A percentile compares a stretch with the other conserved stretches of the same genome.
These are phyloP conservation scores for Coenonympha glycerion DNA, from an alignment of 2,888 invertebrate genomes.

Conservation along the genomic window DNA sequence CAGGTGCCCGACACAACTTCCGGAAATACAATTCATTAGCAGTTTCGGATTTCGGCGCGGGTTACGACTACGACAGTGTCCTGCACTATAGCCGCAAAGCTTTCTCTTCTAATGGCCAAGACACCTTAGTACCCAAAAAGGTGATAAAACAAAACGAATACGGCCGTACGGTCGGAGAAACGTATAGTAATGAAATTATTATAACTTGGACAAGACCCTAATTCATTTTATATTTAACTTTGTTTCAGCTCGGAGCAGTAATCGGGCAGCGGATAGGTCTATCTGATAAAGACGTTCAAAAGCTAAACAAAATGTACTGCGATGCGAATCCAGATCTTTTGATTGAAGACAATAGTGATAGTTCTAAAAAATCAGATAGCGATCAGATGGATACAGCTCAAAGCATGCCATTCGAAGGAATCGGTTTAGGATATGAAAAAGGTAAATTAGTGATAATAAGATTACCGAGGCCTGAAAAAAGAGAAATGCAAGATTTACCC, in stretches of 20 bases:
- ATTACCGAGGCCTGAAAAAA: constrained; percentile 53
- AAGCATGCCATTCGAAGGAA: constrained; percentile 65
- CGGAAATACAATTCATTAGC: constrained; percentile 79
- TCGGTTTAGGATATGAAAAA: constrained; percentile 69
- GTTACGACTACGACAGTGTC: constrained; percentile 84
- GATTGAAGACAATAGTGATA: constrained; percentile 35
- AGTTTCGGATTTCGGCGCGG: constrained; percentile 80
- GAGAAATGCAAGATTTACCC: constrained; percentile 48
- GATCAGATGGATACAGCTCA: constrained; percentile 41
- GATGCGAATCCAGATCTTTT: constrained; percentile 50
- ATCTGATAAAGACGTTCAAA: constrained; percentile 74
- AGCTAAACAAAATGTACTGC: constrained; percentile 77
- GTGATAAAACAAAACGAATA: constrained; percentile 34
- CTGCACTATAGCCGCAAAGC: constrained; percentile 84
- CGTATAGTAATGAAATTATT: too few species aligned
- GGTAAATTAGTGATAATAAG: constrained; percentile 70
- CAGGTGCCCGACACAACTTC: constrained; percentile 72
- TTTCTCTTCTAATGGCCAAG: constrained; percentile 80
- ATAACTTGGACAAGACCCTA: neutral
- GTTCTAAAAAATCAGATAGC: constrained; percentile 33
- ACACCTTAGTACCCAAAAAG: constrained; percentile 79
- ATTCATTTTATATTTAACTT: neutral
- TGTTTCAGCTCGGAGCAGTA: constrained; percentile 53
- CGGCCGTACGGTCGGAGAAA: too few species aligned
- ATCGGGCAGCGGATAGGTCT: constrained; percentile 77